These are phyloP conservation scores for Australoheros scitulus DNA, from an alignment of 2,113 vertebrate genomes.

Conservation along the genomic window DNA sequence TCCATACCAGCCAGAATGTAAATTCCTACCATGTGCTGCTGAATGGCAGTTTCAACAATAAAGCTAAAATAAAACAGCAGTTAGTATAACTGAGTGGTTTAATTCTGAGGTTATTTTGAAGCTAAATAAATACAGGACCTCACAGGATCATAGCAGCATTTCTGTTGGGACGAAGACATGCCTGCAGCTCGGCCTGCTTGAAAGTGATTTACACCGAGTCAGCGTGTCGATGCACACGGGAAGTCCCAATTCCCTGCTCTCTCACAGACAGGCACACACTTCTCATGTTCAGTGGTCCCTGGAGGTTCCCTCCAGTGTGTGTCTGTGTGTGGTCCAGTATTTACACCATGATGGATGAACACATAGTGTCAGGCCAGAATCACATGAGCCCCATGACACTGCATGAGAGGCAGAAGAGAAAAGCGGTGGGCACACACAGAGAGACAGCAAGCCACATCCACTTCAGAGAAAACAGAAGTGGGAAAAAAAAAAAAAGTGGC, in stretches of 20 bases:
- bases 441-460: background rate
- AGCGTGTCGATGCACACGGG: conserved; percentile 52
- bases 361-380: conserved; percentile 2
- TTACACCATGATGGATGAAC: conserved; percentile 33
- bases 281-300: conserved; percentile 50
- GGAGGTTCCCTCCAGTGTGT: conserved; percentile 22
- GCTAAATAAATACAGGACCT: background rate
- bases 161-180: conserved; percentile 1
- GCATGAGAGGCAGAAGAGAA: background rate
- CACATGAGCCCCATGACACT: conserved; percentile 2
- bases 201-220: conserved; percentile 47
- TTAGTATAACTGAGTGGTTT: background rate
- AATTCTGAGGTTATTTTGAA: background rate
- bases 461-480: background rate
- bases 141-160: background rate
- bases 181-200: conserved; percentile 2
- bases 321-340: conserved; percentile 31
- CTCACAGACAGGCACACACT: conserved; percentile 40
- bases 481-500: background rate
- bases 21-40: background rate
- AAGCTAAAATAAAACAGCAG: background rate
- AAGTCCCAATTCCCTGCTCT: conserved; percentile 69
- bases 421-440: background rate
- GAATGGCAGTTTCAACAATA: background rate
- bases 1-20: conserved; percentile 26